These are phyloP conservation scores for Bungarus multicinctus DNA, from an alignment of 2,113 vertebrate species.

Conservation along the genomic window DNA sequence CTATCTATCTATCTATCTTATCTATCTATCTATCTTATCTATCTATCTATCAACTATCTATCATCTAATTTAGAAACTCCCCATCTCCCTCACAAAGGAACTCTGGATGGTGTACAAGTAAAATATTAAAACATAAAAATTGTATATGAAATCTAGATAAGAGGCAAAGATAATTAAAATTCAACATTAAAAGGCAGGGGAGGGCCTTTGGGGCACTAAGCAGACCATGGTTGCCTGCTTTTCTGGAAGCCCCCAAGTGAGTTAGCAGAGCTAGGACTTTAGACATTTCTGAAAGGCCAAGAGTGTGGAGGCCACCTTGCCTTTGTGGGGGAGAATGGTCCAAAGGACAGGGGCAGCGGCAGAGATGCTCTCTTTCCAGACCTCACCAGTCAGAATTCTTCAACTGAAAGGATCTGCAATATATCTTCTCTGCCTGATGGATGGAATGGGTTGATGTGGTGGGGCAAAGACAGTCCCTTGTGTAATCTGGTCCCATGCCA, in stretches of 20 bases:
- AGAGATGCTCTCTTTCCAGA: too few relatives aligned
- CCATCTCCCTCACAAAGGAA: neutral
- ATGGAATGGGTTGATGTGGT: too few relatives aligned
- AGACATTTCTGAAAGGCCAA: too few relatives aligned
- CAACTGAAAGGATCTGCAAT: too few relatives aligned
- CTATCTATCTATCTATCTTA: neutral
- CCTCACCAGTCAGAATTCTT: too few relatives aligned
- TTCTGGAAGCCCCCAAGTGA: neutral
- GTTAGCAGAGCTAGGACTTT: too few relatives aligned
- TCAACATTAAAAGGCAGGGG: neutral
- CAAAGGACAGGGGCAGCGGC: too few relatives aligned
- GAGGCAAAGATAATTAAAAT: neutral
- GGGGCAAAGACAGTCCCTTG: too few relatives aligned
- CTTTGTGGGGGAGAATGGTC: too few relatives aligned
- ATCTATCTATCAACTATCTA: neutral
- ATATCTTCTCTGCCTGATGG: too few relatives aligned
- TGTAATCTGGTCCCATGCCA: too few relatives aligned
- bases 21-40: neutral
- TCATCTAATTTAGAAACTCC: neutral
- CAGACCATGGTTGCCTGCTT: neutral
- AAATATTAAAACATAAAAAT: neutral
- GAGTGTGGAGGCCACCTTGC: too few relatives aligned
- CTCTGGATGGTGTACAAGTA: neutral
- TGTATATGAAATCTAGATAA: neutral
- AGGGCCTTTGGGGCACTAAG: neutral